These are phyloP conservation scores for Oreochromis aureus DNA, from an alignment of 2,113 vertebrate genomes.

Conservation along the genomic window DNA sequence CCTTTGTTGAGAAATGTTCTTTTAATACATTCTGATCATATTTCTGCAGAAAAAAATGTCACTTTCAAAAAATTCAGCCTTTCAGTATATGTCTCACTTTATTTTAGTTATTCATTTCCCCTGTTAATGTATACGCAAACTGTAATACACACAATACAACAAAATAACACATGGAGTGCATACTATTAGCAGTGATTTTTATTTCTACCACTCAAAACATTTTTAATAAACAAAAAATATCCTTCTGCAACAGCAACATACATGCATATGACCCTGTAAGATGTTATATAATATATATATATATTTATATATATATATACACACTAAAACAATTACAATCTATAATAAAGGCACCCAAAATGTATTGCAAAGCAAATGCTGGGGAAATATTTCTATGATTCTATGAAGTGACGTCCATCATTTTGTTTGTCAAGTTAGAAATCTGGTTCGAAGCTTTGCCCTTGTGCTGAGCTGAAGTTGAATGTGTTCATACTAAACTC, in stretches of 20 bases:
- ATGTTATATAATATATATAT: neutral
- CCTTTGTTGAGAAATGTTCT: neutral
- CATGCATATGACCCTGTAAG: neutral
- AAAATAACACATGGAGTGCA: neutral
- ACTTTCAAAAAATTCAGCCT: neutral
- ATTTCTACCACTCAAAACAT: neutral
- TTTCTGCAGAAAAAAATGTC: neutral
- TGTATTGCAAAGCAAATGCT: neutral
- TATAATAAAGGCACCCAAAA: neutral
- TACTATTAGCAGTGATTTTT: neutral
- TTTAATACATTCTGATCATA: neutral
- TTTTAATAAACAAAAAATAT: neutral
- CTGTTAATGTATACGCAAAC: neutral
- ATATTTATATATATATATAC: neutral
- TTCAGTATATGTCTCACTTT: neutral
- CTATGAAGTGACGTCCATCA: neutral
- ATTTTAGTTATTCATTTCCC: neutral
- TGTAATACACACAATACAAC: neutral
- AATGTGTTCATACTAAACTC: neutral
- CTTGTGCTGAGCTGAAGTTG: neutral
- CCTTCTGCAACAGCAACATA: neutral
- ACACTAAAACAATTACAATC: neutral
- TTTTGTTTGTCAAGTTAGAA: neutral
- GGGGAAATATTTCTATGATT: neutral
- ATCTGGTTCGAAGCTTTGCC: neutral